A percentile compares a stretch with the other conserved stretches of the same genome.
Evolutionary conservation across 2,797 vertebrate species (phyloP).

Genomic region (Pantherophis vulpinus): DNA sequence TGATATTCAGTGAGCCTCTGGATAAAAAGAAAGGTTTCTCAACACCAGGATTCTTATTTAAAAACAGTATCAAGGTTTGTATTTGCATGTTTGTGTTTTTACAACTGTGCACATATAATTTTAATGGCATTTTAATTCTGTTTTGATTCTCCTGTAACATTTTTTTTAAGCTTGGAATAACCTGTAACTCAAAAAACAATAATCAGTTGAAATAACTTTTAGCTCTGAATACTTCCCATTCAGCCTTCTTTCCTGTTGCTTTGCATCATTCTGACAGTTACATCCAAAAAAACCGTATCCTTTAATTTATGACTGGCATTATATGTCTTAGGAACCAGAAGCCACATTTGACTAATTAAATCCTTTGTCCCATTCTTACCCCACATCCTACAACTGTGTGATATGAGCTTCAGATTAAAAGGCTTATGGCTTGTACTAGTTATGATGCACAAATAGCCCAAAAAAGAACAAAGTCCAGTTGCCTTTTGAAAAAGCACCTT

Average conservation of each 20-base stretch:
- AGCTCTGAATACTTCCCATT: not conserved
- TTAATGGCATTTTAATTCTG: not conserved
- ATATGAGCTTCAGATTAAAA: not conserved
- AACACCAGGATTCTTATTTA: conserved; percentile 94
- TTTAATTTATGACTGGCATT: not conserved
- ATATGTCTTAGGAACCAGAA: not conserved
- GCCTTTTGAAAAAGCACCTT: not conserved
- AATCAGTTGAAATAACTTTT: not conserved
- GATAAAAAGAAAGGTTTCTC: conserved; percentile 98
- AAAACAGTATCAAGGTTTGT: conserved; percentile 91
- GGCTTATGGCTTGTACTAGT: not conserved
- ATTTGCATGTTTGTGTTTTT: not conserved
- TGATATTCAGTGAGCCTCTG: conserved; percentile 96
- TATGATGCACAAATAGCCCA: not conserved
- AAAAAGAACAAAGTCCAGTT: not conserved
- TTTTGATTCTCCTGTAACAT: not conserved
- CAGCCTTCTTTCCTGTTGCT: not conserved
- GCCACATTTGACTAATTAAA: not conserved
- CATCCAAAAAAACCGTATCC: not conserved
- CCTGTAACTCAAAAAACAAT: not conserved
- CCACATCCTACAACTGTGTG: not conserved
- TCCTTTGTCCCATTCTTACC: not conserved
- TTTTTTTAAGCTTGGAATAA: not conserved
- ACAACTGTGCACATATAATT: not conserved
- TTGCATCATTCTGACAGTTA: not conserved